A percentile compares a stretch with the other conserved stretches of the same genome.
phyloP scores from a whole-genome alignment of 2,888 invertebrate species.

The Epicampocera succincta region DNA sequence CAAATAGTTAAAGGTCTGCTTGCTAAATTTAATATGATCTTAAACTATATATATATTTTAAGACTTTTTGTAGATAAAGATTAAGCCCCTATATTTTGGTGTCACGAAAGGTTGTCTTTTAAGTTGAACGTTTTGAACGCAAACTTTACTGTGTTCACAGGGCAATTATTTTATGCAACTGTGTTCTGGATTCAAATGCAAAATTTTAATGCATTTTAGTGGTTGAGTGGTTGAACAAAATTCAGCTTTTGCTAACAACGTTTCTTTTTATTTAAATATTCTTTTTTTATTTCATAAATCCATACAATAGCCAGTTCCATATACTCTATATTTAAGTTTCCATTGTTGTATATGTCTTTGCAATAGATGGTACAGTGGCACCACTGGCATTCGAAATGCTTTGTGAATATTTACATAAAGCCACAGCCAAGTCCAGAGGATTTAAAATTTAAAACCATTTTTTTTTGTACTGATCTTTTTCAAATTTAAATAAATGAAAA shows the following conservation, averaged over 20 bases:
- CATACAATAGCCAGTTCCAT: constrained; percentile 23
- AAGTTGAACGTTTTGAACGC: too few species aligned
- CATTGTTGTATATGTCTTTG: constrained; percentile 1
- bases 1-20: too few species aligned
- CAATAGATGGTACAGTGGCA: constrained; percentile 38
- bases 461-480: too few species aligned
- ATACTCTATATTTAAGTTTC: constrained; percentile 18
- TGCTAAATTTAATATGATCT: too few species aligned
- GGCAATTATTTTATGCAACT: constrained; percentile 34
- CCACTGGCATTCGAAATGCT: constrained; percentile 25
- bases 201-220: constrained; percentile 68
- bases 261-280: constrained; percentile 37
- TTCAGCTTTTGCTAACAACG: constrained; percentile 46
- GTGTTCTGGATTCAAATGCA: constrained; percentile 62
- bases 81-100: too few species aligned
- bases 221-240: constrained; percentile 62
- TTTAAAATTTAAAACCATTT: neutral
- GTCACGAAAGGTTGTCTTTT: too few species aligned
- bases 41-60: too few species aligned
- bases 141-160: too few species aligned
- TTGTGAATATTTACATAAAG: neutral
- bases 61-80: too few species aligned
- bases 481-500: too few species aligned
- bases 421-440: too few species aligned
- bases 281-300: constrained; percentile 44